Percentiles rank a stretch among this genome's conserved stretches.
phyloP scores from a whole-genome alignment of 2,888 invertebrate species.

The Phymatocera aterrima region DNA sequence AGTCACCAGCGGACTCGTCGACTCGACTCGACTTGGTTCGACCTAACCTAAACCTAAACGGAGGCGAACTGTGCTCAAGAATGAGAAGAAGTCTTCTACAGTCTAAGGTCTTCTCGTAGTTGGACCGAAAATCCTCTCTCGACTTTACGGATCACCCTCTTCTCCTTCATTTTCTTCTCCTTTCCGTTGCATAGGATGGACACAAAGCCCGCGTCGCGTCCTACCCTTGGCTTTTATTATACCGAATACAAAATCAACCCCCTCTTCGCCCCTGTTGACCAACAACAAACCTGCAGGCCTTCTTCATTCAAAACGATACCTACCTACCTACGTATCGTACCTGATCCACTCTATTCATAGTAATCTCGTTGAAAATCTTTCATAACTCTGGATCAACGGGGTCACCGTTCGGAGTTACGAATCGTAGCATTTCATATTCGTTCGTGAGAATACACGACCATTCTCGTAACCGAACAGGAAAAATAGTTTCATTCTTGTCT shows the following conservation, averaged over 20 bases:
- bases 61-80: background rate
- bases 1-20: background rate
- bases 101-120: background rate
- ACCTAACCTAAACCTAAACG: background rate
- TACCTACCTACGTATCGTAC: too few species aligned
- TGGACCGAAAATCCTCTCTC: constrained; percentile 22
- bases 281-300: constrained; percentile 4
- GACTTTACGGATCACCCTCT: constrained; percentile 17
- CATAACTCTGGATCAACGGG: background rate
- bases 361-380: background rate
- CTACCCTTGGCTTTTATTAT: constrained; percentile 34
- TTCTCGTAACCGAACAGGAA: too few species aligned
- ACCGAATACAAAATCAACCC: background rate
- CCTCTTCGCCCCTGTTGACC: too few species aligned
- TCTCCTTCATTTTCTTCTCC: background rate
- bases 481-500: too few species aligned
- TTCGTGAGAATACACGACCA: too few species aligned
- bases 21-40: background rate
- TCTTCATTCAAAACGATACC: background rate
- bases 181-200: constrained; percentile 23
- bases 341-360: background rate
- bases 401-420: too few species aligned
- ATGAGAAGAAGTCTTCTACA: too few species aligned
- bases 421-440: too few species aligned
- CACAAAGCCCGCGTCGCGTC: constrained; percentile 21